Conservation (phyloP, 2,888 invertebrate species). For the Bedellia somnulentella region DNA sequence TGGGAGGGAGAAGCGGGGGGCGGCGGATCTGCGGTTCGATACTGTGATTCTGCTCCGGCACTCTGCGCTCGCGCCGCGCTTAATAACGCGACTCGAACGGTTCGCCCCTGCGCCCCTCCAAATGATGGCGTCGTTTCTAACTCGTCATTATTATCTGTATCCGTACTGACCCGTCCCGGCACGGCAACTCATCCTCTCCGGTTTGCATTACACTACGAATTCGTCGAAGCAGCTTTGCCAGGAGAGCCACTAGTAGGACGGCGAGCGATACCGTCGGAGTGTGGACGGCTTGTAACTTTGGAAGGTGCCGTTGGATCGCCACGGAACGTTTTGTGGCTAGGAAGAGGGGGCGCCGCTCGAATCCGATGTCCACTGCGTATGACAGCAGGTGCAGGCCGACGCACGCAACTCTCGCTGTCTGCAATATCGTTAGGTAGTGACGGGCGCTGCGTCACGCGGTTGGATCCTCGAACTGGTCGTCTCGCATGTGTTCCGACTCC, state of each 20-base stretch:
- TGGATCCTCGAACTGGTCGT: slow-evolving; percentile 72
- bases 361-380: slow-evolving; percentile 78
- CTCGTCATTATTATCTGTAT: slow-evolving; percentile 30
- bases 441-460: slow-evolving; percentile 66
- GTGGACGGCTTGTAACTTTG: slow-evolving; percentile 30
- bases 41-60: slow-evolving; percentile 75
- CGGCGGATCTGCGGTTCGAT: slow-evolving; percentile 63
- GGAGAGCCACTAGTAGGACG: slow-evolving; percentile 64
- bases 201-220: slow-evolving; percentile 77
- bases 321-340: slow-evolving; percentile 81
- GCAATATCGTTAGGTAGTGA: slow-evolving; percentile 70
- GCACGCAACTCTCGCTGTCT: slow-evolving; percentile 67
- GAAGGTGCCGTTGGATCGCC: slow-evolving; percentile 69
- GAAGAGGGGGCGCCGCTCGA: slow-evolving; percentile 77
- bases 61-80: slow-evolving; percentile 81
- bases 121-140: slow-evolving; percentile 77
- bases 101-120: slow-evolving; percentile 75
- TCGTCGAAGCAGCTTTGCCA: slow-evolving; percentile 77
- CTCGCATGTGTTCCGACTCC: slow-evolving; percentile 32
- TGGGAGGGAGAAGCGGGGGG: slow-evolving; percentile 56
- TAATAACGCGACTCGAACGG: slow-evolving; percentile 71
- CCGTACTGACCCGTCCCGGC: slow-evolving; percentile 63
- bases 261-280: slow-evolving; percentile 30
- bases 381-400: slow-evolving; percentile 61
- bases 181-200: slow-evolving; percentile 79